Base-by-base conservation (phyloP, 2,797 vertebrate genomes). In the Melanotaenia maccullochi region DNA sequence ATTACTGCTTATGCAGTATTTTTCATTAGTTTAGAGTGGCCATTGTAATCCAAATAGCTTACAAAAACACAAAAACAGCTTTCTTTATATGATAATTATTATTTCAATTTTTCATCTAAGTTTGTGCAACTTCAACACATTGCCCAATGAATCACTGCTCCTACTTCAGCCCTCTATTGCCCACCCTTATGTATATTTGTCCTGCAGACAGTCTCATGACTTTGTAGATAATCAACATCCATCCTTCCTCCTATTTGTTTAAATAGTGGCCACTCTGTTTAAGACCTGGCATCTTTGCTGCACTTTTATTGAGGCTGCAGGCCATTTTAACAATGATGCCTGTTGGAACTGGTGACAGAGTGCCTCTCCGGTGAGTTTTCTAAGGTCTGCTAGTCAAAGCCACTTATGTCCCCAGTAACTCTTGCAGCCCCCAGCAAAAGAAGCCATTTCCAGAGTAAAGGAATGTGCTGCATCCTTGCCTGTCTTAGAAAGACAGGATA, bases 381-480 rank as follows among this genome's bases (percentile, higher is more conserved):
- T 32, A 51, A 66, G 55, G 52, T 75, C 68, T 63, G 65, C 65
- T 9, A n/a, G 69, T 81, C 77, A 79, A 70, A 83, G 80, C 78
- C 74, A 61, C 81, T 77, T 76, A 68, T 47, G 67, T 83, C 79
- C 42, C 8, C 49, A 68, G 67, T 52, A 70, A 73, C 38, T 18
- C 36, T 54, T 72, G 68, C 78, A 71, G 74, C 75, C 47, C 51
- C 68, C 33, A 60, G 62, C 62, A 63, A 72, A 30, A 60, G 71
- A 81, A 77, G 65, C 67, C 9, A 49, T 83, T 76, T 86, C 79
- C 71, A 81, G 64, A 79, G 71, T 4, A 2, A 52, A 77, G 83
- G 85, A 86, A 84, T 87, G 89, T 84, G 87, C 76, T 73, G 59
- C 49, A 3, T 80, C 82, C 68, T 88, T 84, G 85, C 76, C 74